Conservation (phyloP, 2,888 invertebrate genomes). For the Petrophora chlorosata region DNA sequence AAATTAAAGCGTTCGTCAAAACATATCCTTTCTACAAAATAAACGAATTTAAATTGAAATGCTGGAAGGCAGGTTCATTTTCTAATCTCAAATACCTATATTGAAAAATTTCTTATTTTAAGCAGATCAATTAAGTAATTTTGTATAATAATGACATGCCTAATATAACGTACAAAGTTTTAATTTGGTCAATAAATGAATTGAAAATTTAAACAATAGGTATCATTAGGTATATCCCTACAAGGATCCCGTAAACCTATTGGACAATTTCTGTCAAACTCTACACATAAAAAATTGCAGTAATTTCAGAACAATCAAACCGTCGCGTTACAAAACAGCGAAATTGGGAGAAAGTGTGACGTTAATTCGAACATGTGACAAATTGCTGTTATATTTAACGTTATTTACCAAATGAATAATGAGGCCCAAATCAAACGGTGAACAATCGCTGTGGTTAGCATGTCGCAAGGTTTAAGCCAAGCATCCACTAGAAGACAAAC, state of each 20-base stretch:
- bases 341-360: constrained; percentile 80
- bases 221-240: too few species aligned
- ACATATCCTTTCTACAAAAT: too few species aligned
- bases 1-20: too few species aligned
- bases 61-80: too few species aligned
- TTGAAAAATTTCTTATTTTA: too few species aligned
- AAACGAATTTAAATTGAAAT: too few species aligned
- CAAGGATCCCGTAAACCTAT: not conserved
- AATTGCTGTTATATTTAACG: constrained; percentile 66
- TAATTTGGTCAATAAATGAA: too few species aligned
- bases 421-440: constrained; percentile 59
- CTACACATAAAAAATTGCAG: constrained; percentile 45
- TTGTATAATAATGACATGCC: too few species aligned
- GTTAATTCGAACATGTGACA: constrained; percentile 71
- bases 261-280: constrained; percentile 9
- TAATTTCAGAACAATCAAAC: constrained; percentile 60
- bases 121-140: too few species aligned
- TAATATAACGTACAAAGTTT: too few species aligned
- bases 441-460: constrained; percentile 60
- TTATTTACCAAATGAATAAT: constrained; percentile 43
- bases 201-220: too few species aligned
- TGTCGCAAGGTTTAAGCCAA: constrained; percentile 52
- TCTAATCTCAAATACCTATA: too few species aligned
- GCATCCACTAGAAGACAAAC: not conserved
- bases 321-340: constrained; percentile 66